Evolutionary conservation across 30 jellyfish, hydroid and myxozoan genomes (phyloP), one percentile per base, ranked within the genome.

Genomic region (Rhopilema esculentum): DNA sequence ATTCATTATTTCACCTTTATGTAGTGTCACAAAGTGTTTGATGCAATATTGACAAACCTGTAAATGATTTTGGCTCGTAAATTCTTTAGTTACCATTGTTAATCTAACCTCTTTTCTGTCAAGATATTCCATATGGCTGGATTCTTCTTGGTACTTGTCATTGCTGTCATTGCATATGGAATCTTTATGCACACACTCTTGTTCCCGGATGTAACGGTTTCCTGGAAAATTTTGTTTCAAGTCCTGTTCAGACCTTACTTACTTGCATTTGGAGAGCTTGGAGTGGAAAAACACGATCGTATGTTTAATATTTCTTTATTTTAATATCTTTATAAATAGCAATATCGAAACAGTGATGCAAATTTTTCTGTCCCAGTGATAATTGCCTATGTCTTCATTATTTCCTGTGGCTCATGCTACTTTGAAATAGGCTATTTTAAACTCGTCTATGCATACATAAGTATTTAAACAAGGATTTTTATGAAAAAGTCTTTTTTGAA

Each of bases 221-320:
- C 88, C 0, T 78, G 88, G 88, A 40, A 78, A 20, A 30, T 78
- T 24, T 27, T 78, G 17, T 64, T 78, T 66, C 25, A 64, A 31
- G 62, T 78, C 9, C 26, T 78, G 32, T 78, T 78, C 33, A 79
- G 88, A 40, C 88, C 88, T 8, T 78, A 50, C 69, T n/a, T 78
- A 75, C 66, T 78, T 19, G 78, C 63, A 17, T 78, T 78, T 78
- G 88, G 88, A 24, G 88, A 78, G 78, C 78, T 78, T 26, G 88
- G 88, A 50, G 26, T 78, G 31, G 40, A 74, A 20, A 74, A 70
- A 29, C 40, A 74, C 32, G 28, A 70, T n/a, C 71, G 85, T 74
- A 74, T 29, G 82, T 71, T 20, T n/a, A 22, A 0, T 72, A 0
- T 30, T 16, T n/a, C 25, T 65, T 72, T 30, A n/a, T n/a, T n/a